A percentile compares a stretch with the other conserved stretches of the same genome.
These are phyloP conservation scores for Ascaphus truei DNA, from an alignment of 2,113 vertebrate genomes.

Conservation along the genomic window DNA sequence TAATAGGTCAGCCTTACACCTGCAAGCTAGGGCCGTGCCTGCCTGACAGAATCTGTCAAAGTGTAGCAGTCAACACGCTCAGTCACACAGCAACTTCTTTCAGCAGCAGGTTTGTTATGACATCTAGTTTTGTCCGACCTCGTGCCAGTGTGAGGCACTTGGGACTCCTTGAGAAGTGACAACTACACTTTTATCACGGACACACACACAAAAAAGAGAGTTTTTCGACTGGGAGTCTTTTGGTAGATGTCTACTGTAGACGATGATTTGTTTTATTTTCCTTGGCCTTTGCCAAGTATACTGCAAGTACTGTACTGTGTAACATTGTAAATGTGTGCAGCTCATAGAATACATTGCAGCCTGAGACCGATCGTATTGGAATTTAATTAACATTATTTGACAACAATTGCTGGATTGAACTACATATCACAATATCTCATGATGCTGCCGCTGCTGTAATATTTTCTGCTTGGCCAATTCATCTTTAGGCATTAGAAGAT, in stretches of 20 bases:
- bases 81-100: conserved; percentile 44
- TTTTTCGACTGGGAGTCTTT: too few relatives aligned
- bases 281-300: background rate
- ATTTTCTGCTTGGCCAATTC: background rate
- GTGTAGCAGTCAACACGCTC: conserved; percentile 48
- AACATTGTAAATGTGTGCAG: too few relatives aligned
- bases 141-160: background rate
- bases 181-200: background rate
- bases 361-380: background rate
- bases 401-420: background rate
- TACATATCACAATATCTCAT: background rate
- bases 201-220: too few relatives aligned
- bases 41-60: conserved; percentile 59
- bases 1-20: conserved; percentile 60
- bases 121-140: background rate
- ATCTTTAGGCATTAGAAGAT: background rate
- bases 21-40: conserved; percentile 49
- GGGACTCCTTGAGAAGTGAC: conserved; percentile 35
- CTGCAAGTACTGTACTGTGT: background rate
- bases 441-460: background rate
- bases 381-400: background rate
- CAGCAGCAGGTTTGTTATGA: conserved; percentile 41
- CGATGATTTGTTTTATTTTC: conserved; percentile 26
- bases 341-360: background rate
- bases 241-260: too few relatives aligned